Evolutionary conservation across 2,888 invertebrate genomes (phyloP).

Genomic region (Syrista parreyssii): DNA sequence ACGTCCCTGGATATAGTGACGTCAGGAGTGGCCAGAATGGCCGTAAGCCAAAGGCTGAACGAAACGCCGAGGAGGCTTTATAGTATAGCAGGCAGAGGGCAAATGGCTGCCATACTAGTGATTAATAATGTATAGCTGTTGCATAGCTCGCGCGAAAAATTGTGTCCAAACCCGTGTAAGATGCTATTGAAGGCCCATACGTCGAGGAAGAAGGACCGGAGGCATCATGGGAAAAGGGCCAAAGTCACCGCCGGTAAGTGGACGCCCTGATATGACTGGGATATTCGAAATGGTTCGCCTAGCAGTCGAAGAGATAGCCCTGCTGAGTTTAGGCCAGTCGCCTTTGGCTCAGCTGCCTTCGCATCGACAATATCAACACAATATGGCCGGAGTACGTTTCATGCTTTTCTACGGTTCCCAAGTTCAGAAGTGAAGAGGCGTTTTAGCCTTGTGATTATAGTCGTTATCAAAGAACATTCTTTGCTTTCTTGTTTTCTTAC

Average conservation of each 20-base stretch:
- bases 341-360: constrained; percentile 14
- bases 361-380: constrained; percentile 21
- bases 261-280: constrained; percentile 37
- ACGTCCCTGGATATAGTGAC: constrained; percentile 33
- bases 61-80: constrained; percentile 39
- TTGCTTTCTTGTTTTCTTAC: not conserved
- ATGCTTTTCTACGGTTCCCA: not conserved
- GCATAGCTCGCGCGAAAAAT: constrained; percentile 34
- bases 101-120: constrained; percentile 53
- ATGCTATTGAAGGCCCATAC: constrained; percentile 60
- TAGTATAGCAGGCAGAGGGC: constrained; percentile 11
- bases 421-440: not conserved
- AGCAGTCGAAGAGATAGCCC: constrained; percentile 51
- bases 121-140: constrained; percentile 58
- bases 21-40: constrained; percentile 45
- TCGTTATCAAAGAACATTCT: not conserved
- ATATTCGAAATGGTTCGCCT: constrained; percentile 46
- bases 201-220: constrained; percentile 53
- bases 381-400: constrained; percentile 15
- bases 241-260: constrained; percentile 61
- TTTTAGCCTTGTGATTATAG: not conserved
- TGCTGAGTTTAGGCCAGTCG: constrained; percentile 31
- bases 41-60: constrained; percentile 53
- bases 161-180: constrained; percentile 43
- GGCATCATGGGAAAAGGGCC: constrained; percentile 58